A percentile compares a stretch with the other conserved stretches of the same genome.
Conservation (phyloP, 2,113 vertebrate genomes). For the Ptilonorhynchus violaceus region DNA sequence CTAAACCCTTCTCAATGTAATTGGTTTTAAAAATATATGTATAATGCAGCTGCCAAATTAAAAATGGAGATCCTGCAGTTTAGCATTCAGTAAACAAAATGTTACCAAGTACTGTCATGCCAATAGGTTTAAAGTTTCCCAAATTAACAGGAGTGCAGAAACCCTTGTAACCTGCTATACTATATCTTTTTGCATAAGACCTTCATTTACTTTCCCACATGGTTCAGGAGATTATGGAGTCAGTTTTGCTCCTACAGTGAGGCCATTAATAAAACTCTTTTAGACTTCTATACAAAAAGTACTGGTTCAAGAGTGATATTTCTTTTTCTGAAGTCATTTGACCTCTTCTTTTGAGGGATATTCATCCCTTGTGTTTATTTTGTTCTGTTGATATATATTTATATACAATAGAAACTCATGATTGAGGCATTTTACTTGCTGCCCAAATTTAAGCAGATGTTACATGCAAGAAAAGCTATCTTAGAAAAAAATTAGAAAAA, state of each 20-base stretch:
- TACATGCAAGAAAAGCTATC: neutral
- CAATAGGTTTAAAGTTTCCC: neutral
- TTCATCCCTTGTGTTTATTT: neutral
- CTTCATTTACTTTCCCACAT: neutral
- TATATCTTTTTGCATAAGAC: neutral
- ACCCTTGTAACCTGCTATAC: neutral
- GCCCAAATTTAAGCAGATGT: neutral
- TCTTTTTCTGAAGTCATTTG: neutral
- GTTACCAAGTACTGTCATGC: neutral
- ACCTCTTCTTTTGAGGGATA: neutral
- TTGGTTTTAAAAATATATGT: neutral
- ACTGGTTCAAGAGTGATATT: neutral
- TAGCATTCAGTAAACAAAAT: neutral
- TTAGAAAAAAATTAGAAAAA: neutral
- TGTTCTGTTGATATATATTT: neutral
- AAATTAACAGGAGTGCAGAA: neutral
- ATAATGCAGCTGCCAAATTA: neutral
- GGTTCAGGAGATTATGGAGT: neutral
- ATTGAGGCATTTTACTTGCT: neutral
- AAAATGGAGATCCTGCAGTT: neutral
- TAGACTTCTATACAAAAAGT: neutral
- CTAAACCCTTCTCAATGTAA: neutral
- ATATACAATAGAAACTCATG: neutral
- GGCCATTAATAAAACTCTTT: neutral
- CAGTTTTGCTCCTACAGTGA: neutral